phyloP scores from a whole-genome alignment of 1,140 invertebrate species.

The Euglossa dilemma region DNA sequence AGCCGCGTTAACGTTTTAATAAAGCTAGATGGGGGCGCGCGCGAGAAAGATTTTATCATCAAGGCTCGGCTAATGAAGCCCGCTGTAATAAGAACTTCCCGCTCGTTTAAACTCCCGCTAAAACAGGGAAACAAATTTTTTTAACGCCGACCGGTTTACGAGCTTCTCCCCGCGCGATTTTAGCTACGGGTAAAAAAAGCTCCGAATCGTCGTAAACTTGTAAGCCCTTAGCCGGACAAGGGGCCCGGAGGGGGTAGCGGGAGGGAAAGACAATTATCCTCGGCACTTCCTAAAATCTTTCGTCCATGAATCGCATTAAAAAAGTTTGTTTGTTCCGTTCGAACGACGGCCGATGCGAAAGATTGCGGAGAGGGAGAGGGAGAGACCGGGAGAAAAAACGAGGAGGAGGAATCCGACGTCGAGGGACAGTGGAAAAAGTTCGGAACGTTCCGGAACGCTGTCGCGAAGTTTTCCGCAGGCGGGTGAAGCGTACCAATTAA shows the following conservation, averaged over 20 bases:
- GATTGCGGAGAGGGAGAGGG: not conserved
- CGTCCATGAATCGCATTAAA: not conserved
- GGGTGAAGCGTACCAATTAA: slow-evolving; percentile 26
- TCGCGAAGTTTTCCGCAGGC: not conserved
- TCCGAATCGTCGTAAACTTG: not conserved
- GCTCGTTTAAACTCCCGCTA: not conserved
- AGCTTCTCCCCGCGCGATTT: not conserved
- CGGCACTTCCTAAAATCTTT: not conserved
- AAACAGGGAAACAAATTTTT: slow-evolving; percentile 2
- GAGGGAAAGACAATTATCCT: not conserved
- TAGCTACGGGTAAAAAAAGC: not conserved
- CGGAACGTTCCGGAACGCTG: not conserved
- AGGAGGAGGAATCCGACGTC: not conserved
- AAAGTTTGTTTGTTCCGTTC: not conserved
- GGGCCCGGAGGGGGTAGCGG: not conserved
- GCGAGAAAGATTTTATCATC: slow-evolving; percentile 9
- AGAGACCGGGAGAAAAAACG: too few relatives aligned
- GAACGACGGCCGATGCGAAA: not conserved
- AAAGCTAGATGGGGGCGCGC: not conserved
- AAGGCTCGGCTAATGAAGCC: not conserved
- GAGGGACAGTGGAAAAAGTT: not conserved
- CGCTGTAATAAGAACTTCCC: slow-evolving; percentile 1
- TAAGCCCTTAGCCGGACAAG: not conserved
- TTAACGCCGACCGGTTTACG: not conserved
- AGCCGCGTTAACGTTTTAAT: not conserved